These are phyloP conservation scores for Dolichoris vasculosae DNA, from an alignment of 1,140 invertebrate genomes.

Conservation along the genomic window DNA sequence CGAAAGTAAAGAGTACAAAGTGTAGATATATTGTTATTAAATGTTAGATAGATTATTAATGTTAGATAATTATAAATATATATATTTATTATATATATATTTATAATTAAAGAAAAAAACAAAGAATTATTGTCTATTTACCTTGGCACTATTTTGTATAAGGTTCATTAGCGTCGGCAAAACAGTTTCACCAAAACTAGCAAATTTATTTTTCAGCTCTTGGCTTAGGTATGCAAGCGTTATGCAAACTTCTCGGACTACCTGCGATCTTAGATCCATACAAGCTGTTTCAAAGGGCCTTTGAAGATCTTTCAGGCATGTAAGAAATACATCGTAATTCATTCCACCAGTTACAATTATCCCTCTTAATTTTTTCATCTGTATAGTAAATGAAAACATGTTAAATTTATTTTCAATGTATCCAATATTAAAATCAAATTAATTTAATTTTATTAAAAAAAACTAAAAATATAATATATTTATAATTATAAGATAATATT, in stretches of 20 bases:
- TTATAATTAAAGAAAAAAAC: background rate
- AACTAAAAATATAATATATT: background rate
- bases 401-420: no score
- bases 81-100: no score
- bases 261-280: slow-evolving; percentile 93
- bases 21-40: no score
- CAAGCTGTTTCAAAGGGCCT: slow-evolving; percentile 87
- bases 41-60: no score
- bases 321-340: slow-evolving; percentile 88
- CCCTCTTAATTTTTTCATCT: slow-evolving; percentile 90
- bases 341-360: slow-evolving; percentile 86
- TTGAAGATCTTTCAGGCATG: slow-evolving; percentile 86
- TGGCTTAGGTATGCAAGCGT: slow-evolving; percentile 94
- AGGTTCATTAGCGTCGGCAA: slow-evolving; percentile 90
- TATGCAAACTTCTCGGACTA: slow-evolving; percentile 95
- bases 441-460: background rate
- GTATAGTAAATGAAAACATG: slow-evolving; percentile 61
- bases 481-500: no score
- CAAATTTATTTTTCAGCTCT: slow-evolving; percentile 86
- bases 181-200: slow-evolving; percentile 88
- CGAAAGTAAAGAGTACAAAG: no score
- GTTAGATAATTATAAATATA: no score
- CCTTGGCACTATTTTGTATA: slow-evolving; percentile 97
- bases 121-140: slow-evolving; percentile 61
- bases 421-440: no score